Evolutionary conservation across 2,113 vertebrate genomes (phyloP), one percentile per base, ranked within the genome.

Genomic region (Microtus ochrogaster): DNA sequence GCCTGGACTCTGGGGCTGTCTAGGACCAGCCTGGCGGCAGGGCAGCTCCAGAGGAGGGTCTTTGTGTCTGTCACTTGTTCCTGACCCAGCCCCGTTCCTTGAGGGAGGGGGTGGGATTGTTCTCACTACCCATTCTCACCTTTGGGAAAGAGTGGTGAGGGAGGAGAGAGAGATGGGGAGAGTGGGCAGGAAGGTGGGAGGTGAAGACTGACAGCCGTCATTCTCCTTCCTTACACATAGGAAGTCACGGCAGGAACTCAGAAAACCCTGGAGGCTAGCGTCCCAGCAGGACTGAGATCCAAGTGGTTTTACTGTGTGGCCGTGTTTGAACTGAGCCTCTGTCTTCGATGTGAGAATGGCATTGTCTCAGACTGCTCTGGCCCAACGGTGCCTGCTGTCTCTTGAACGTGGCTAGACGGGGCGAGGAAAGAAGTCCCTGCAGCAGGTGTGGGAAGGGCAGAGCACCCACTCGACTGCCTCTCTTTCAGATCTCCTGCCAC

Each of bases 401-500:
- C 85, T 79, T 81, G 52, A 66, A 89, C 72, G 68, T 36, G 79
- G 63, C 58, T 24, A 44, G 81, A 16, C 1, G 22, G 16, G 55
- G 39, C 14, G 41, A 65, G 13, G 33, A 52, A 65, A 24, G 44
- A 55, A n/a, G 3, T 22, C 39, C 87, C 63, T 7, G 41, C 79
- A 58, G 41, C 6, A 36, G 47, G 39, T 36, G 4, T 68, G 21
- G 61, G 24, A 2, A 26, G 0, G 16, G 11, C 3, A 3, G 63
- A 13, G 2, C n/a, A 44, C 70, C 49, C 84, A 63, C 66, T 0
- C 0, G 17, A 36, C 94, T 61, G 26, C 87, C 84, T 97, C 77
- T 96, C 86, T 96, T 94, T 76, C 98, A 99, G 99, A 99, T 99
- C 96, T 99, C 99, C 0, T 98, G 98, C 94, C 99, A 99, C 94